These are phyloP conservation scores for Corynorhinus townsendii DNA, from an alignment of 2,113 vertebrate species.

Conservation along the genomic window DNA sequence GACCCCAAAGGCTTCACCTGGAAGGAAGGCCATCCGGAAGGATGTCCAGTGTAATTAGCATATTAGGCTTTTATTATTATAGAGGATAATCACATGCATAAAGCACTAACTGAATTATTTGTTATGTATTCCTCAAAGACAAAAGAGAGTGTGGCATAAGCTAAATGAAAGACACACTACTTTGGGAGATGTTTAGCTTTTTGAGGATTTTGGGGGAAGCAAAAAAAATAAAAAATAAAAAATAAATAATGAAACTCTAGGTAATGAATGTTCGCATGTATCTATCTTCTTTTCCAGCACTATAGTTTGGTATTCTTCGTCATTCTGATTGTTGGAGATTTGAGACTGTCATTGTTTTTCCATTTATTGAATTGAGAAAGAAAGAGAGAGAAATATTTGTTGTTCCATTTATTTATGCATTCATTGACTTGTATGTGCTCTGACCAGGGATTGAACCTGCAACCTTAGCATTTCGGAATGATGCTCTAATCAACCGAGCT, in stretches of 20 bases:
- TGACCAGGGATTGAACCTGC: not conserved
- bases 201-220: not conserved
- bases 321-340: not conserved
- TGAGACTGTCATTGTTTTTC: not conserved
- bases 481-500: not conserved
- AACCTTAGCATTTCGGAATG: not conserved
- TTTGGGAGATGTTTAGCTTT: not conserved
- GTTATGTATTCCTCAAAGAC: not conserved
- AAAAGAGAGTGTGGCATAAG: not conserved
- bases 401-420: not conserved
- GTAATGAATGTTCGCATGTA: not conserved
- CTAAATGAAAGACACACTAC: not conserved
- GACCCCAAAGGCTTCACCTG: too few species aligned
- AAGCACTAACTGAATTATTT: not conserved
- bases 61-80: too few species aligned
- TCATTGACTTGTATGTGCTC: not conserved
- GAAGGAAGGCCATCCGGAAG: too few species aligned
- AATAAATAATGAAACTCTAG: not conserved
- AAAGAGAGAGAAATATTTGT: not conserved
- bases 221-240: not conserved
- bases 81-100: not conserved
- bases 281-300: not conserved
- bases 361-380: not conserved
- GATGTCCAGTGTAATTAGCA: too few species aligned
- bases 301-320: conserved; percentile 3